phyloP scores from a whole-genome alignment of 1,140 invertebrate genomes.

The Caerostris extrusa region DNA sequence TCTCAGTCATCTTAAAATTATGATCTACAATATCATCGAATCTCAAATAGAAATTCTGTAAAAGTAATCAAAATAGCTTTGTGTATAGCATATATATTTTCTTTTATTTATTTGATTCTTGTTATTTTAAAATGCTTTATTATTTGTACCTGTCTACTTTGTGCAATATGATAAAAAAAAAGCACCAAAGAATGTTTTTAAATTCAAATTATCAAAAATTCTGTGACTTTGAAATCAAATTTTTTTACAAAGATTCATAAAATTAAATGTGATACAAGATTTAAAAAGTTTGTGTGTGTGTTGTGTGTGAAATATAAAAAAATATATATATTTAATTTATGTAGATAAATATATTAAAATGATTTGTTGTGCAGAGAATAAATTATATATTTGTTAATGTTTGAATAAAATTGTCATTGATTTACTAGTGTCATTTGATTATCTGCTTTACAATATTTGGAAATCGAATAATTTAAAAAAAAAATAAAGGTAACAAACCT shows the following conservation, averaged over 20 bases:
- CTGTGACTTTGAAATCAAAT: neutral
- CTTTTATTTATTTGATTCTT: slow-evolving; percentile 10
- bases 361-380: slow-evolving; percentile 22
- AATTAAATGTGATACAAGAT: slow-evolving; percentile 45
- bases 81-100: neutral
- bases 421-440: neutral
- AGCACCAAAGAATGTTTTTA: slow-evolving; percentile 52
- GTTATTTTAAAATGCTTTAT: neutral
- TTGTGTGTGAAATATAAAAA: slow-evolving; percentile 23
- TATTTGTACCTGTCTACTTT: neutral
- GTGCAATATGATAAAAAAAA: neutral
- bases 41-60: slow-evolving; percentile 26
- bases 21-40: slow-evolving; percentile 33
- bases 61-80: slow-evolving; percentile 4
- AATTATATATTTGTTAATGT: slow-evolving; percentile 69
- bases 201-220: neutral
- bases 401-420: slow-evolving; percentile 55
- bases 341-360: slow-evolving; percentile 50
- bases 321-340: slow-evolving; percentile 29
- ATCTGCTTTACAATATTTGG: no score
- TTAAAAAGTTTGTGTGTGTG: slow-evolving; percentile 32
- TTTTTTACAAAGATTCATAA: neutral
- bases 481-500: no score
- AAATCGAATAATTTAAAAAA: no score
- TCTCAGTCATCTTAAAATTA: slow-evolving; percentile 19